A percentile compares a stretch with the other conserved stretches of the same genome.
Evolutionary conservation across 1,140 invertebrate species (phyloP).

Genomic region (Matsumurasca onukii): DNA sequence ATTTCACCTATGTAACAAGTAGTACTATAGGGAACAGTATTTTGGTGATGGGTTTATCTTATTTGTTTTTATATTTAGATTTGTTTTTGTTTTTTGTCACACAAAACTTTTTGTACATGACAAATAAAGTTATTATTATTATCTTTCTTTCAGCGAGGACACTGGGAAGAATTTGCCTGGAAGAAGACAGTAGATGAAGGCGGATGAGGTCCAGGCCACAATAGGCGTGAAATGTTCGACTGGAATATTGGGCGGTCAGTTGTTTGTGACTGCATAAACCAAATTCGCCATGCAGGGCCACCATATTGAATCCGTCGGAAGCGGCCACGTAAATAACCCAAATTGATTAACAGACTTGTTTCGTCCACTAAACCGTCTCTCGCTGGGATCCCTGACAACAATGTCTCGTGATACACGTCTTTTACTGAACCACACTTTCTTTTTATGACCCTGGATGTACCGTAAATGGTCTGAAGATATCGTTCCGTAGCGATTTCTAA

Average conservation of each 20-base stretch:
- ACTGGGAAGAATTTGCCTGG: not conserved
- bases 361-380: conserved; percentile 9
- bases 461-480: too few relatives aligned
- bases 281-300: conserved; percentile 23
- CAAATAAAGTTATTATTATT: not conserved
- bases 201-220: not conserved
- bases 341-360: conserved; percentile 24
- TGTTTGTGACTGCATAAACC: conserved; percentile 22
- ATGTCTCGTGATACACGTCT: too few relatives aligned
- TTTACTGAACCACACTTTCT: too few relatives aligned
- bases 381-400: conserved; percentile 1
- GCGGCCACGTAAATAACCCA: conserved; percentile 18
- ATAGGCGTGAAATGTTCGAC: conserved; percentile 17
- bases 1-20: too few relatives aligned
- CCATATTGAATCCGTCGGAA: conserved; percentile 24
- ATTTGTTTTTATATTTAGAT: too few relatives aligned
- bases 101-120: not conserved
- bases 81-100: too few relatives aligned
- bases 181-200: not conserved
- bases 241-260: conserved; percentile 4
- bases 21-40: too few relatives aligned
- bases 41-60: too few relatives aligned
- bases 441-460: too few relatives aligned
- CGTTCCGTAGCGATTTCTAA: too few relatives aligned
- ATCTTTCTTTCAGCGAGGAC: not conserved